phyloP scores from a whole-genome alignment of 2,888 invertebrate species.

The Pycnomerus fuliginosus region DNA sequence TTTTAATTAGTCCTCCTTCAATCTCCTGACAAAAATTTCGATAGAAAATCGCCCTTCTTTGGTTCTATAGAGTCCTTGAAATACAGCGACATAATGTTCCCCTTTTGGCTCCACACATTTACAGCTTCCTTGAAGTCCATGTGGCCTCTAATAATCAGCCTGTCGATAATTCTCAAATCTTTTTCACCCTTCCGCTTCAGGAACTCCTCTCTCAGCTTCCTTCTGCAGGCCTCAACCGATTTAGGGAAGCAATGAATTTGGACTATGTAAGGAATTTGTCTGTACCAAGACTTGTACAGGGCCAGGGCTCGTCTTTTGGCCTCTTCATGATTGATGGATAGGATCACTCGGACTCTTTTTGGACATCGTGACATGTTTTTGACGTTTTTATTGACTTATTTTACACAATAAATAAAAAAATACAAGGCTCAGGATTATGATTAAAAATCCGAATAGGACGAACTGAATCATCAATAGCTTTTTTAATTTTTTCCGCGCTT shows the following conservation, averaged over 20 bases:
- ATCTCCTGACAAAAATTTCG: not conserved
- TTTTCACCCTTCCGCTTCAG: not conserved
- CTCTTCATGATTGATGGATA: not conserved
- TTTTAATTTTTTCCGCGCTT: slow-evolving; percentile 59
- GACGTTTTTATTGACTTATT: too few species aligned
- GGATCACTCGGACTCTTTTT: not conserved
- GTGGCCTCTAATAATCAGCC: not conserved
- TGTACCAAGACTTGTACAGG: not conserved
- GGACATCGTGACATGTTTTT: too few species aligned
- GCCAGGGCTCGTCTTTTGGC: not conserved
- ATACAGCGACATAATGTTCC: not conserved
- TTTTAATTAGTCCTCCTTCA: too few species aligned
- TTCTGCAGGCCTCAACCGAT: not conserved
- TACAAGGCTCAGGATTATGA: not conserved
- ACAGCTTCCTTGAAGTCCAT: not conserved
- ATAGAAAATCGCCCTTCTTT: not conserved
- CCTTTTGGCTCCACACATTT: not conserved
- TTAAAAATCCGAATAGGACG: too few species aligned
- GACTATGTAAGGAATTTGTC: not conserved
- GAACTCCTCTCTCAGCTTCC: not conserved
- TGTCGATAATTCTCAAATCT: not conserved
- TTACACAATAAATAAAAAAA: not conserved
- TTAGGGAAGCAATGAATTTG: not conserved
- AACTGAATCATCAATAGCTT: slow-evolving; percentile 22
- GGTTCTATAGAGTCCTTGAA: not conserved